phyloP scores from a whole-genome alignment of 2,113 vertebrate species.

The Hypomesus transpacificus region DNA sequence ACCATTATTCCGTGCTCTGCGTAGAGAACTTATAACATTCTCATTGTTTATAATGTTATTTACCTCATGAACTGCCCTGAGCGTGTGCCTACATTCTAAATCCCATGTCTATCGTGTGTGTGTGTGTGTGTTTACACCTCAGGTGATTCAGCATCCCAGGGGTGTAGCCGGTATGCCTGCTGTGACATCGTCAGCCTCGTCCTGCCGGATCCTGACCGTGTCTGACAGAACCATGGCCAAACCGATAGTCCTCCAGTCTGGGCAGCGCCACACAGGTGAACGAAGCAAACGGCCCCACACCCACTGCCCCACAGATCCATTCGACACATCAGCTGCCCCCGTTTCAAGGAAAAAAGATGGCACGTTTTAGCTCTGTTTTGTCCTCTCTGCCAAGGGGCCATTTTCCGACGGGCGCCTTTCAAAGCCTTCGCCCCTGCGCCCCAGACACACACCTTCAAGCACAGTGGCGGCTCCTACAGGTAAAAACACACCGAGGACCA shows the following conservation, averaged over 20 bases:
- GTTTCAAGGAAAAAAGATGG: too few relatives aligned
- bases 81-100: too few relatives aligned
- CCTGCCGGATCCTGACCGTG: constrained; percentile 45
- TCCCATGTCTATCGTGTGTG: neutral
- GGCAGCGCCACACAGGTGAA: constrained; percentile 21
- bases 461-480: constrained; percentile 51
- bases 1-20: neutral
- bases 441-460: constrained; percentile 20
- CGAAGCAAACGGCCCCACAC: too few relatives aligned
- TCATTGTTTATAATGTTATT: neutral
- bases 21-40: neutral
- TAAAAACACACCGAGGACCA: constrained; percentile 15
- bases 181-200: constrained; percentile 27
- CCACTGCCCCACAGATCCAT: too few relatives aligned
- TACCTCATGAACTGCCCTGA: too few relatives aligned
- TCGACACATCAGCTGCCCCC: too few relatives aligned
- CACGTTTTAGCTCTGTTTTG: neutral
- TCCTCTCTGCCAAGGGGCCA: neutral
- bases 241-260: constrained; percentile 29
- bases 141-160: constrained; percentile 77
- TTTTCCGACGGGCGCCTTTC: neutral
- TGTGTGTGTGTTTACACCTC: constrained; percentile 24
- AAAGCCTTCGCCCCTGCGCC: constrained; percentile 1
- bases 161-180: constrained; percentile 63
- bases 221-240: constrained; percentile 56